phyloP scores from a whole-genome alignment of 2,113 vertebrate species.

The Tretioscincus oriximinensis region DNA sequence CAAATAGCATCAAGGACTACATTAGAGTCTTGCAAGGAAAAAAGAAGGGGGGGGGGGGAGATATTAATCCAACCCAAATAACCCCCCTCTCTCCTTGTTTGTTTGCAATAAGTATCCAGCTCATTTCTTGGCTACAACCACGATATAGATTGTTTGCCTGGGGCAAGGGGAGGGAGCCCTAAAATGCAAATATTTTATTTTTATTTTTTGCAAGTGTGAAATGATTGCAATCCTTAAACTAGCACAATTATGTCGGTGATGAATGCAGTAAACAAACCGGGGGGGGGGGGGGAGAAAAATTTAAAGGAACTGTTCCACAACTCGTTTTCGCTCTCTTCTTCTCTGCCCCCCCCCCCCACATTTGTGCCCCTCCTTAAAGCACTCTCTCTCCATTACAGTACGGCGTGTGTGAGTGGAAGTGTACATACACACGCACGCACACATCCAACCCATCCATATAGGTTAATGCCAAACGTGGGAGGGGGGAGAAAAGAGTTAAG shows the following conservation, averaged over 20 bases:
- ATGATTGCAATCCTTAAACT: constrained; percentile 37
- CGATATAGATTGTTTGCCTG: too few relatives aligned
- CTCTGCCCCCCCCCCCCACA: neutral
- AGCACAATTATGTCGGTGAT: neutral
- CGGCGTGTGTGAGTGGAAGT: neutral
- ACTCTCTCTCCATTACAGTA: neutral
- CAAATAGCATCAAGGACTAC: neutral
- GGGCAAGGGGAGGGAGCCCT: neutral
- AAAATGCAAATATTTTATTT: neutral
- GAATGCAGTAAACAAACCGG: neutral
- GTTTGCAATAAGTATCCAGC: neutral
- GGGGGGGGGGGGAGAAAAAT: neutral
- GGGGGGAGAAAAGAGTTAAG: neutral
- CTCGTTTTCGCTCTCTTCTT: neutral
- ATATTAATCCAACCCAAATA: neutral
- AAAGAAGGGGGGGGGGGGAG: neutral
- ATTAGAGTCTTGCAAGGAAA: neutral
- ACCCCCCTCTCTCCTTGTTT: neutral
- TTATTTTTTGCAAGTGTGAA: neutral
- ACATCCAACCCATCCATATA: neutral
- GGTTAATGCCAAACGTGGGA: constrained; percentile 10
- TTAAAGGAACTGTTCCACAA: neutral
- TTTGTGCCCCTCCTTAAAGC: constrained; percentile 4
- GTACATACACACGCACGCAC: too few relatives aligned
- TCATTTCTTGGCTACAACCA: neutral